Conservation (phyloP, 30 jellyfish, hydroid and myxozoan species). For the Haliclystus octoradiatus region DNA sequence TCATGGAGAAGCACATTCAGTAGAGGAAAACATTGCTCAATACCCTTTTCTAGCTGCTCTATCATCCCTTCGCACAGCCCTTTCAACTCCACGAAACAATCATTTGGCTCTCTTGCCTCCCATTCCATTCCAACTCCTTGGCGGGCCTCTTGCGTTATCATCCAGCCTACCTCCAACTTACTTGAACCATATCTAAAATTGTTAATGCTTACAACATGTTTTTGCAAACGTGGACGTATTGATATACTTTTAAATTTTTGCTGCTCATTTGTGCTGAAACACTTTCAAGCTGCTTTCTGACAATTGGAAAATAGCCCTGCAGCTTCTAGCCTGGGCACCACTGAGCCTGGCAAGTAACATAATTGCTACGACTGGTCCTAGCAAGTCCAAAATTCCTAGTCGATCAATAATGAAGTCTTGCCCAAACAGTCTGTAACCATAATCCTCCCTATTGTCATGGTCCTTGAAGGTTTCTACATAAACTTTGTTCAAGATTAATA, state of each 20-base stretch:
- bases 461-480: conserved; percentile 29
- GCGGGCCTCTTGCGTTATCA: neutral
- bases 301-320: conserved; percentile 9
- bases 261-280: too few species aligned
- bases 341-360: conserved; percentile 19
- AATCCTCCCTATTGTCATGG: conserved; percentile 28
- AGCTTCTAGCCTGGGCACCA: conserved; percentile 42
- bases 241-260: too few species aligned
- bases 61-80: conserved; percentile 2
- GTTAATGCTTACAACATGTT: conserved; percentile 1
- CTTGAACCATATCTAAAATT: conserved; percentile 8
- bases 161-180: conserved; percentile 24
- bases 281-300: too few species aligned
- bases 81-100: conserved; percentile 8
- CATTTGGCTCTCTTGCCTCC: conserved; percentile 22
- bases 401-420: conserved; percentile 20
- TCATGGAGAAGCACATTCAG: conserved; percentile 2
- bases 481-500: too few species aligned
- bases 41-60: conserved; percentile 4
- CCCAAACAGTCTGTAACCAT: conserved; percentile 22
- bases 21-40: conserved; percentile 11
- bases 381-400: conserved; percentile 11
- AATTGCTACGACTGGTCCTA: conserved; percentile 19
- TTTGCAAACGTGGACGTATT: neutral
- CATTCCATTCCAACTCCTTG: conserved; percentile 14